Conservation (phyloP, 2,888 invertebrate genomes). For the Nomada flava region DNA sequence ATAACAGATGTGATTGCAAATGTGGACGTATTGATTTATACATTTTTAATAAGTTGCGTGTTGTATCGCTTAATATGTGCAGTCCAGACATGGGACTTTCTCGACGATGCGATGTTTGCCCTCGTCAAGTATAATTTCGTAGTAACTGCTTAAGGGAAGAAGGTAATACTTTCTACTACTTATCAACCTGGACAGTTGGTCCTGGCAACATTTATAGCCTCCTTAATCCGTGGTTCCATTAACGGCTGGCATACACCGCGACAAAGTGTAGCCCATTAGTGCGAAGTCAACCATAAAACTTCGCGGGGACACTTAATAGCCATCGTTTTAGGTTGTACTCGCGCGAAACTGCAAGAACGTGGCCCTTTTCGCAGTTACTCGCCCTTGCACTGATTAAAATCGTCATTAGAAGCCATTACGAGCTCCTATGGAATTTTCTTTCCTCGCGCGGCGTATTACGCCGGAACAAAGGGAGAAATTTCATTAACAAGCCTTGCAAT, state of each 20-base stretch:
- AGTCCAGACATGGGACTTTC: too few species aligned
- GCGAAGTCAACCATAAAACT: slow-evolving; percentile 68
- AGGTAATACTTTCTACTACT: slow-evolving; percentile 44
- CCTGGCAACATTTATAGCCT: slow-evolving; percentile 72
- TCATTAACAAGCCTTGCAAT: slow-evolving; percentile 39
- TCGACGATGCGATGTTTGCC: too few species aligned
- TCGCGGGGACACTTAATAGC: slow-evolving; percentile 57
- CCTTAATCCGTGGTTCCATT: slow-evolving; percentile 76
- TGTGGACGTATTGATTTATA: not conserved
- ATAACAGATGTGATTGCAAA: not conserved
- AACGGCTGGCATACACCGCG: slow-evolving; percentile 60
- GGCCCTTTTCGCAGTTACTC: slow-evolving; percentile 8
- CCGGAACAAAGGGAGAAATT: slow-evolving; percentile 37
- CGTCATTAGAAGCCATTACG: slow-evolving; percentile 57
- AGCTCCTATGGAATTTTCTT: slow-evolving; percentile 33
- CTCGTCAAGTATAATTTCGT: too few species aligned
- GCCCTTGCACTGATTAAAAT: slow-evolving; percentile 56
- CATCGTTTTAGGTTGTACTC: slow-evolving; percentile 53
- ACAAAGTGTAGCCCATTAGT: slow-evolving; percentile 67
- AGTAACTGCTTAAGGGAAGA: slow-evolving; percentile 11
- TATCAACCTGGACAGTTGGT: slow-evolving; percentile 52
- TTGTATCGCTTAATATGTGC: too few species aligned
- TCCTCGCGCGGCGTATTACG: not conserved
- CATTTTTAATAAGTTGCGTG: not conserved
- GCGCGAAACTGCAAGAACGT: slow-evolving; percentile 19